Conservation (phyloP, 2,113 vertebrate species). For the Melanerpes formicivorus region DNA sequence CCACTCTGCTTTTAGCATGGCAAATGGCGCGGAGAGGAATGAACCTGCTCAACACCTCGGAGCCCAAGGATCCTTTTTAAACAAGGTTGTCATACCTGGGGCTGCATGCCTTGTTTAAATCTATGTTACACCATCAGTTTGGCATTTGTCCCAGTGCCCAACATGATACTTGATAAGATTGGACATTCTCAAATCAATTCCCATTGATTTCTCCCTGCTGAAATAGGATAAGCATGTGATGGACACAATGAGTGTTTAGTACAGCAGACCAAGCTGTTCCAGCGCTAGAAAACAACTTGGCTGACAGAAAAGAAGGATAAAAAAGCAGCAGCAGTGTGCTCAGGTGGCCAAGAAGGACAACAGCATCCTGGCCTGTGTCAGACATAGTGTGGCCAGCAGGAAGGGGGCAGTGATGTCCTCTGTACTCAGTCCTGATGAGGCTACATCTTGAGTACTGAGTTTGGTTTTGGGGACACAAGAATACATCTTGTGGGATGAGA, state of each 20-base stretch:
- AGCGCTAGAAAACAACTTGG: slow-evolving; percentile 9
- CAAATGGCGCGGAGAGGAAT: background rate
- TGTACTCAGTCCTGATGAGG: no score
- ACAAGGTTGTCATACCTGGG: slow-evolving; percentile 21
- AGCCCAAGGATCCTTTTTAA: slow-evolving; percentile 8
- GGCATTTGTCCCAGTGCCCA: slow-evolving; percentile 34
- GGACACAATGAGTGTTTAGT: slow-evolving; percentile 60
- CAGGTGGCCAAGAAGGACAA: no score
- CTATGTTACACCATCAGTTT: slow-evolving; percentile 44
- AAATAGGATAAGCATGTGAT: slow-evolving; percentile 63
- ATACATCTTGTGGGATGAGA: no score
- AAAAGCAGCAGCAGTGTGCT: background rate
- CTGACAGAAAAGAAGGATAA: background rate
- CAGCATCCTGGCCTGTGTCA: no score
- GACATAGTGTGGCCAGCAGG: no score
- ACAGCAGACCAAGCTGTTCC: slow-evolving; percentile 43
- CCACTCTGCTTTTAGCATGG: slow-evolving; percentile 7
- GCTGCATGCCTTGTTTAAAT: slow-evolving; percentile 41
- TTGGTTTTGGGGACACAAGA: no score
- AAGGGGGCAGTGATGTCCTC: no score
- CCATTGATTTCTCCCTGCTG: slow-evolving; percentile 72
- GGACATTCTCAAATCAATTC: slow-evolving; percentile 76
- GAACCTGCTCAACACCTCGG: slow-evolving; percentile 30
- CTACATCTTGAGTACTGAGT: no score
- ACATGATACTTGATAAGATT: slow-evolving; percentile 69